These are phyloP conservation scores for Mus pahari DNA, from an alignment of 2,113 vertebrate species.

Conservation along the genomic window DNA sequence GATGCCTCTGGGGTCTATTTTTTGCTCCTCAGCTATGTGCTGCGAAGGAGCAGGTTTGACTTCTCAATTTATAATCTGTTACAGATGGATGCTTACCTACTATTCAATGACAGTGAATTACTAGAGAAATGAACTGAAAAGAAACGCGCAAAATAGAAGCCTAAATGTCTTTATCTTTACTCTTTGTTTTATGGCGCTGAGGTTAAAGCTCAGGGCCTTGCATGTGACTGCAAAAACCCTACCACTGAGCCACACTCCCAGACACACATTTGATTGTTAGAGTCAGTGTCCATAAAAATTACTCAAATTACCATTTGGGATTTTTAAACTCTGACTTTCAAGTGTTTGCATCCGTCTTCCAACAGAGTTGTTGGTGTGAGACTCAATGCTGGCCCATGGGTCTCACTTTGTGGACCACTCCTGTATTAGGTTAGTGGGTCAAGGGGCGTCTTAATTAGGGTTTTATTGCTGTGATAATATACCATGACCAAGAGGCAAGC, in stretches of 20 bases:
- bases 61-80: constrained; percentile 60
- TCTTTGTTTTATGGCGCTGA: background rate
- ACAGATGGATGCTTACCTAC: constrained; percentile 56
- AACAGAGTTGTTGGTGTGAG: background rate
- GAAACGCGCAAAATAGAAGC: constrained; percentile 38
- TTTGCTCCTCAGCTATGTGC: background rate
- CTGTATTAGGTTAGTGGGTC: background rate
- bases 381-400: rapidly evolving
- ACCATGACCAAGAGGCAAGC: too few species aligned
- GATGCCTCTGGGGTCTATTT: background rate
- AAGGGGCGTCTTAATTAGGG: background rate
- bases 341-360: background rate
- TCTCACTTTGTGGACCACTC: background rate
- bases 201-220: background rate
- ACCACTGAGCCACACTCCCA: background rate
- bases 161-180: constrained; percentile 53
- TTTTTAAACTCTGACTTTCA: constrained; percentile 15
- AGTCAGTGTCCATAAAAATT: constrained; percentile 19
- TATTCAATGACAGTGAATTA: constrained; percentile 66
- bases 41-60: constrained; percentile 29
- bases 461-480: too few species aligned
- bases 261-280: constrained; percentile 40
- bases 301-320: background rate
- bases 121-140: constrained; percentile 51
- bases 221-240: background rate